Percentiles rank a stretch among this genome's conserved stretches.
These are phyloP conservation scores for Sorex araneus DNA, from an alignment of 2,113 vertebrate genomes.

Conservation along the genomic window DNA sequence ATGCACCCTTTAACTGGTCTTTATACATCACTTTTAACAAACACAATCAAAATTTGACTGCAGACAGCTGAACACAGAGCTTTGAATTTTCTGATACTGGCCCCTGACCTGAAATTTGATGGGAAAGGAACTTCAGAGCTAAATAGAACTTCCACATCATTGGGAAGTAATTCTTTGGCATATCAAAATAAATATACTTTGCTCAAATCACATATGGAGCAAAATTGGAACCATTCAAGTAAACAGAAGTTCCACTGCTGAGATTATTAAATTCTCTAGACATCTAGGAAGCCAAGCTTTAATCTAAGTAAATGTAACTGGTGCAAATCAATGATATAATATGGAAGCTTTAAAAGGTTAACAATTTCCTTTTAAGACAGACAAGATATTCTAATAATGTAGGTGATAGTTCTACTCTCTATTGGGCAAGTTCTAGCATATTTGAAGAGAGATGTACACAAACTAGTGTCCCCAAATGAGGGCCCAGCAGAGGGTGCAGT, in stretches of 20 bases:
- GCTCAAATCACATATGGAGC: background rate
- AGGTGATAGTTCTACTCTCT: background rate
- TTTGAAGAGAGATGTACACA: background rate
- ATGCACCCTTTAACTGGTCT: background rate
- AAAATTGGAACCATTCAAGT: background rate
- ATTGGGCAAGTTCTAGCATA: background rate
- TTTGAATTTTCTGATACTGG: too few relatives aligned
- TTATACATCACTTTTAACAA: background rate
- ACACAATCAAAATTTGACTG: too few relatives aligned
- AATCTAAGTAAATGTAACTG: background rate
- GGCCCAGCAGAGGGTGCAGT: background rate
- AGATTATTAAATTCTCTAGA: constrained; percentile 10
- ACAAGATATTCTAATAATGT: background rate
- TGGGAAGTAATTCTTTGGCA: too few relatives aligned
- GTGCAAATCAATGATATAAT: background rate
- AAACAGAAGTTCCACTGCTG: background rate
- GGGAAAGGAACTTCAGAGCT: too few relatives aligned
- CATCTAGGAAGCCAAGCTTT: background rate
- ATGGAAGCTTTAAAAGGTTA: constrained; percentile 2
- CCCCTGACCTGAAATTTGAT: too few relatives aligned
- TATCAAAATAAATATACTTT: background rate
- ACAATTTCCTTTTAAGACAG: background rate
- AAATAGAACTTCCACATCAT: too few relatives aligned
- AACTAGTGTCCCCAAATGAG: background rate
- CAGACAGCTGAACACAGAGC: too few relatives aligned